Evolutionary conservation across 1,140 invertebrate genomes (phyloP).

Genomic region (Euglossa dilemma): DNA sequence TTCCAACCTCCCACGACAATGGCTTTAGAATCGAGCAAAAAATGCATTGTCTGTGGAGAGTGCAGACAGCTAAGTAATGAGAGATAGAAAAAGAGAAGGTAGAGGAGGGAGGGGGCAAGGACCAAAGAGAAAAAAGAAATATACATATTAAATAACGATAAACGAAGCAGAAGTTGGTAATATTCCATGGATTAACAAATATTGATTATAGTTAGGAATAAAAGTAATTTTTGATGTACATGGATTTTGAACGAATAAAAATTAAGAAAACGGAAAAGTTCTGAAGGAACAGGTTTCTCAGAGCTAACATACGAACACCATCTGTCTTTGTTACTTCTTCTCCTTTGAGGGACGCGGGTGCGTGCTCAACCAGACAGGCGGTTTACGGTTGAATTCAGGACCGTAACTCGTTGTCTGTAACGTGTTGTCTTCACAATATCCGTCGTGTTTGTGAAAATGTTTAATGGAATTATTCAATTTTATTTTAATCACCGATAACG

Average conservation of each 20-base stretch:
- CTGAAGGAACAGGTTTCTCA: slow-evolving; percentile 80
- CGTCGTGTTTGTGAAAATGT: background rate
- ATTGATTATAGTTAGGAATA: slow-evolving; percentile 34
- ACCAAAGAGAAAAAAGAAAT: slow-evolving; percentile 4
- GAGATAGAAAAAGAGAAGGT: slow-evolving; percentile 11
- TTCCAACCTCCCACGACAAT: slow-evolving; percentile 59
- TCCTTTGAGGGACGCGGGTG: slow-evolving; percentile 76
- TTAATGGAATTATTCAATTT: background rate
- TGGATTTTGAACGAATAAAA: slow-evolving; percentile 66
- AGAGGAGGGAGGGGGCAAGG: background rate
- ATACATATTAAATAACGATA: slow-evolving; percentile 19
- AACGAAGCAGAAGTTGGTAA: background rate
- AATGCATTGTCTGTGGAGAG: slow-evolving; percentile 62
- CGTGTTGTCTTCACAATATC: background rate
- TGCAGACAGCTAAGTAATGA: slow-evolving; percentile 56
- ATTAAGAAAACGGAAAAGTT: slow-evolving; percentile 79
- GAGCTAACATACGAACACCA: slow-evolving; percentile 53
- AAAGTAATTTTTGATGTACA: slow-evolving; percentile 17
- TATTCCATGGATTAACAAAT: background rate
- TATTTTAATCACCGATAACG: background rate
- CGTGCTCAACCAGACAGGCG: slow-evolving; percentile 78
- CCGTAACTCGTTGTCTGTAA: slow-evolving; percentile 58
- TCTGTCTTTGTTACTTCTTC: slow-evolving; percentile 60
- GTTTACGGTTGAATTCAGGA: slow-evolving; percentile 76
- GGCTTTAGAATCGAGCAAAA: slow-evolving; percentile 54